Evolutionary conservation across 2,888 invertebrate genomes (phyloP).

Genomic region (Leptopilina drosophilae): DNA sequence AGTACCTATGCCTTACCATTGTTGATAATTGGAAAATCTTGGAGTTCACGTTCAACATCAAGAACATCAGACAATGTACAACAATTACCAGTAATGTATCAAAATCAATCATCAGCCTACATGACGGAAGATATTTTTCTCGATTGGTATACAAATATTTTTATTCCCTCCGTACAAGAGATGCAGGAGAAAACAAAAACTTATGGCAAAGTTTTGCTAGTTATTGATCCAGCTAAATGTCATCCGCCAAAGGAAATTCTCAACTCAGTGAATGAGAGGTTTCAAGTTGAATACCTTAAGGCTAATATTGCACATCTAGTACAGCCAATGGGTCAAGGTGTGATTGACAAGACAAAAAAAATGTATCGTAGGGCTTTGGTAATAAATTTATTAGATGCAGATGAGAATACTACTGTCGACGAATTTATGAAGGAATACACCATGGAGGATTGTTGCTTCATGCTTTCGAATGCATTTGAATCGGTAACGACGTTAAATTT

Average conservation of each 20-base stretch:
- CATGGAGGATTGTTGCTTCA: background rate
- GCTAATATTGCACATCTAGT: background rate
- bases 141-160: conserved; percentile 23
- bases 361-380: background rate
- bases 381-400: background rate
- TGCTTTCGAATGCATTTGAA: background rate
- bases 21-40: background rate
- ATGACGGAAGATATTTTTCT: background rate
- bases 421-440: background rate
- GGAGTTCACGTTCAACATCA: background rate
- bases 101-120: background rate
- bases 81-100: background rate
- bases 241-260: conserved; percentile 1
- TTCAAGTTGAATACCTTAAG: background rate
- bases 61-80: background rate
- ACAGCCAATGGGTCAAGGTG: conserved; percentile 1
- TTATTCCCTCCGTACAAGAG: background rate
- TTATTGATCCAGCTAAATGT: background rate
- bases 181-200: background rate
- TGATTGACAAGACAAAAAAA: background rate
- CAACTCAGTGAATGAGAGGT: background rate
- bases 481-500: background rate
- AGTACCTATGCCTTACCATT: background rate
- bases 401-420: background rate
- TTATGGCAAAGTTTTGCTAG: background rate